Base-by-base conservation (phyloP, 2,797 vertebrate species). In the Coccyzus lansbergi region DNA sequence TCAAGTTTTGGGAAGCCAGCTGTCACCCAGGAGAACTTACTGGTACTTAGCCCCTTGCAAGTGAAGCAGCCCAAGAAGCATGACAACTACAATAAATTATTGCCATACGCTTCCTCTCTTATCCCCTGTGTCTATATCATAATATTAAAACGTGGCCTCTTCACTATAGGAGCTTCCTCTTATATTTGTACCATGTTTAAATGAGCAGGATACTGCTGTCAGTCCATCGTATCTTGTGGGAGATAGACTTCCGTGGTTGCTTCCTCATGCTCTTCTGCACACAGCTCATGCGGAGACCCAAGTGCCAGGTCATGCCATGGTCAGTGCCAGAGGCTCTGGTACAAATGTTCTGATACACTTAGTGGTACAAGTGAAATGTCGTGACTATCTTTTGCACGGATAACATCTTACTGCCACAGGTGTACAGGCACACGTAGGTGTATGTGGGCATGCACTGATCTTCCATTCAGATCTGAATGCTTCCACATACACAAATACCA, bases 401-500 rank as follows among this genome's bases (percentile, higher is more conserved):
- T 83, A 59, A 18, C 51, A 15, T 36, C 17, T 64, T 60, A n/a
- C 15, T 80, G 76, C 29, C 51, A 4, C 18, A 22, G 9, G 26
- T 40, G 48, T 6, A 40, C 10, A 9, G 4, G 6, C 3, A 29
- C 10, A 8, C 5, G 6, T 3, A 29, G 7, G 5, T 1, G 4
- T 33, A 46, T 0, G 0, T 12, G 40, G 46, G 40, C 42, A 42
- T 5, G 10, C 10, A 55, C 13, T 1, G 0, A 65, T 52, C 69
- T 69, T 53, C 42, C 65, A 59, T 40, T 38, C 59, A 59, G 53
- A 55, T 14, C 31, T 25, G 8, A 79, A 40, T 25, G 9, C 21
- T 83, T 72, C 59, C 69, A 83, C 92, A 58, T 12, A n/a, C 52
- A 70, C 20, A 74, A 63, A 77, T 51, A 40, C 38, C 33, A 53